These are phyloP conservation scores for Drosophila nr. perissopoda DNA, from an alignment of 2,888 invertebrate genomes.

Conservation along the genomic window DNA sequence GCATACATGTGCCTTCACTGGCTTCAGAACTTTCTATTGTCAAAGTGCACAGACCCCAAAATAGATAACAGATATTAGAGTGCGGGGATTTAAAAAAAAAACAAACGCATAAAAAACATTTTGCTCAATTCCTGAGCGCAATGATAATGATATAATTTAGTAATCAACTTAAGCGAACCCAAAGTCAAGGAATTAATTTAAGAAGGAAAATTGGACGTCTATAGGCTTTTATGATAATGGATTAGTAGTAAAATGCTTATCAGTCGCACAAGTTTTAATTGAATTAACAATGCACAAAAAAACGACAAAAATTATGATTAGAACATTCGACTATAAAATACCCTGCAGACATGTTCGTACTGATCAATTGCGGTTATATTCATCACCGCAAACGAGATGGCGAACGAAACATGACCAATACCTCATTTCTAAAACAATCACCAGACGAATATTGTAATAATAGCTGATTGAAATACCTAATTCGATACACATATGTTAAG, in stretches of 20 bases:
- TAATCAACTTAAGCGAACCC: conserved; percentile 7
- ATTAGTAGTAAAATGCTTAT: conserved; percentile 7
- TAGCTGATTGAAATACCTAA: neutral
- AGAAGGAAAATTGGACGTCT: neutral
- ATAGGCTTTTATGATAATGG: conserved; percentile 3
- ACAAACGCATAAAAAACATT: neutral
- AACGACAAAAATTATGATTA: neutral
- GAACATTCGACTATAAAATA: neutral
- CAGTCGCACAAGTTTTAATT: neutral
- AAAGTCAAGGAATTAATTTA: conserved; percentile 26
- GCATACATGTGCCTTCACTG: neutral
- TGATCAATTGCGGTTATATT: neutral
- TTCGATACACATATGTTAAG: no score
- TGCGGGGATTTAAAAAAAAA: neutral
- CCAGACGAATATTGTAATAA: neutral
- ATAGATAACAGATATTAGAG: conserved; percentile 14
- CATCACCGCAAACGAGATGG: neutral
- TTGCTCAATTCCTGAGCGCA: neutral
- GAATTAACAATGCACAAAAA: neutral
- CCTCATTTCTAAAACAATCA: neutral
- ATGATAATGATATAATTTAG: conserved; percentile 8
- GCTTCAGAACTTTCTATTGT: neutral
- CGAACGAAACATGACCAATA: neutral
- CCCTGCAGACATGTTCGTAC: neutral
- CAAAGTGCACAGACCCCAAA: conserved; percentile 19